These are phyloP conservation scores for Trachymyrmex septentrionalis DNA, from an alignment of 1,140 invertebrate species.

Conservation along the genomic window DNA sequence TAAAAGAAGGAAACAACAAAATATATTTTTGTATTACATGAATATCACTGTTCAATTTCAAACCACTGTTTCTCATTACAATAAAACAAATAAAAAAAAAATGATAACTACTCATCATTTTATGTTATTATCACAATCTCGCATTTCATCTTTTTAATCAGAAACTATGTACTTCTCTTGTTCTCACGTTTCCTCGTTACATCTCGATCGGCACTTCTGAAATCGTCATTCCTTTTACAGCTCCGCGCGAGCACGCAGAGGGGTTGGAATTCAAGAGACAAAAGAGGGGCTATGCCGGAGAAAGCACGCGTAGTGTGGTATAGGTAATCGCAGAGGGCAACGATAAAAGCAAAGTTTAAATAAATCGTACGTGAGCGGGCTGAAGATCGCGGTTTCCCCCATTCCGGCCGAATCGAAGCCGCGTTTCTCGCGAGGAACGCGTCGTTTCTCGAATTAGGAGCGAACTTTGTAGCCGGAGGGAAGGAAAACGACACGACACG, in stretches of 20 bases:
- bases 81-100: slow-evolving; percentile 60
- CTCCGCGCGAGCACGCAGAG: slow-evolving; percentile 17
- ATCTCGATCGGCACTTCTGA: slow-evolving; percentile 69
- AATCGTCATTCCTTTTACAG: slow-evolving; percentile 74
- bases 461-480: slow-evolving; percentile 65
- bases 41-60: neutral
- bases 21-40: neutral
- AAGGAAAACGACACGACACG: slow-evolving; percentile 65
- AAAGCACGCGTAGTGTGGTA: slow-evolving; percentile 60
- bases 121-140: neutral
- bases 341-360: slow-evolving; percentile 81
- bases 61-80: slow-evolving; percentile 32
- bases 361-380: slow-evolving; percentile 78
- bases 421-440: slow-evolving; percentile 36
- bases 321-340: slow-evolving; percentile 69
- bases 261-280: slow-evolving; percentile 28
- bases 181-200: slow-evolving; percentile 33
- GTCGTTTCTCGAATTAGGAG: slow-evolving; percentile 56
- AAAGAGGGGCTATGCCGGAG: slow-evolving; percentile 54
- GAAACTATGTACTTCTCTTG: neutral
- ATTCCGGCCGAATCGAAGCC: slow-evolving; percentile 57
- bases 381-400: slow-evolving; percentile 57
- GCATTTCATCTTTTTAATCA: neutral
- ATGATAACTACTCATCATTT: slow-evolving; percentile 53
- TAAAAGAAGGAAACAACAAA: neutral